These are phyloP conservation scores for Halcyon leucocephala DNA, from an alignment of 2,797 vertebrate genomes.

Conservation along the genomic window DNA sequence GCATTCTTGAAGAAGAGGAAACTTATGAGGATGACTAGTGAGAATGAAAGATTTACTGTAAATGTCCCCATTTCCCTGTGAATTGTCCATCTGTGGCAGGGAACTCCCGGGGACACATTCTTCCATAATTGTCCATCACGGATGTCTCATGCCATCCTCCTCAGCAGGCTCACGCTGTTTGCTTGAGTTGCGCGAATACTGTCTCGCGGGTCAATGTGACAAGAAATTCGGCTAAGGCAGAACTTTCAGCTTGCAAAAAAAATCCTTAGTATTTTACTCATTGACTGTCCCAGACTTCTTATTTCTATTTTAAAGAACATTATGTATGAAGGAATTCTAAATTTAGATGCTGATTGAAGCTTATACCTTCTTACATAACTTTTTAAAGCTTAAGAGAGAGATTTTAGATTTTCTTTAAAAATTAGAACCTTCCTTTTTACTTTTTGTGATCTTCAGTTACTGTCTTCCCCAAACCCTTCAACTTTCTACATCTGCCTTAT, in stretches of 20 bases:
- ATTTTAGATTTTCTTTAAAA: background rate
- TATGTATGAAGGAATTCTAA: background rate
- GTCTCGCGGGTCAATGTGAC: background rate
- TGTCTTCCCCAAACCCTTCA: background rate
- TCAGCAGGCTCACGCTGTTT: fast-evolving
- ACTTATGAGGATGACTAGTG: background rate
- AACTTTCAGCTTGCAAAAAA: background rate
- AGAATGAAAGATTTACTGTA: background rate
- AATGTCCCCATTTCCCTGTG: background rate
- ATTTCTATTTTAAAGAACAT: background rate
- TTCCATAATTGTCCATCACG: background rate
- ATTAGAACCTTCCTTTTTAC: background rate
- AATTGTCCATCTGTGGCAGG: background rate
- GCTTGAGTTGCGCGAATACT: background rate
- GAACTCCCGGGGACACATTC: background rate
- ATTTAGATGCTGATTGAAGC: background rate
- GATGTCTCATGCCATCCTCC: background rate
- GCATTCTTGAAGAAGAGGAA: background rate
- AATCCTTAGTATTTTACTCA: background rate
- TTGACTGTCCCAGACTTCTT: background rate
- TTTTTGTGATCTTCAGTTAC: background rate
- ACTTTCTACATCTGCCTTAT: background rate
- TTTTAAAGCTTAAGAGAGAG: background rate
- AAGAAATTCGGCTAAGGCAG: background rate
- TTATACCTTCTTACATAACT: background rate